Evolutionary conservation across 2,797 vertebrate genomes (phyloP).

Genomic region (Nasua narica): DNA sequence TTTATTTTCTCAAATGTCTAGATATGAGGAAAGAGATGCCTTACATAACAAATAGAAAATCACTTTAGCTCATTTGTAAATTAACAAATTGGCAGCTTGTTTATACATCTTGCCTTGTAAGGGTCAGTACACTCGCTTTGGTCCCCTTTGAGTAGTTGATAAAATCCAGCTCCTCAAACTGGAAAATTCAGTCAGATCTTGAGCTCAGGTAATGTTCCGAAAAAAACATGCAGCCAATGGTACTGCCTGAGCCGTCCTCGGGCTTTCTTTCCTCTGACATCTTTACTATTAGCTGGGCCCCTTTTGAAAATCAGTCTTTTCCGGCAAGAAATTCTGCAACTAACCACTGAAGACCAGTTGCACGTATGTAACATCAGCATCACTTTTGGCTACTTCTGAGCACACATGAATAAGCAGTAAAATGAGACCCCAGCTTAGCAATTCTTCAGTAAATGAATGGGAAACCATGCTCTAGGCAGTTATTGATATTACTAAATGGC

Average conservation of each 20-base stretch:
- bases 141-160: neutral
- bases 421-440: conserved; percentile 58
- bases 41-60: neutral
- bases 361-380: neutral
- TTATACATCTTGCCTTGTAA: neutral
- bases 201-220: neutral
- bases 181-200: neutral
- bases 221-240: neutral
- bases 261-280: neutral
- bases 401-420: conserved; percentile 62
- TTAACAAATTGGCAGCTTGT: neutral
- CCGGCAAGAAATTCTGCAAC: neutral
- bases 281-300: neutral
- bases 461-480: conserved; percentile 52
- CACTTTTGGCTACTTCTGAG: conserved; percentile 47
- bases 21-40: neutral
- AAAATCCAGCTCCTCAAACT: neutral
- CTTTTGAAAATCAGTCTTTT: neutral
- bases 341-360: conserved; percentile 7
- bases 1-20: neutral
- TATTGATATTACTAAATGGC: conserved; percentile 74
- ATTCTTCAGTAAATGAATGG: conserved; percentile 64
- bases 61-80: neutral
- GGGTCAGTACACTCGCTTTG: neutral
- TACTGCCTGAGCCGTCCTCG: neutral